Percentiles rank a stretch among this genome's conserved stretches.
These are phyloP conservation scores for Parapristionchus giblindavisi DNA, from an alignment of 2,888 invertebrate genomes.

Conservation along the genomic window DNA sequence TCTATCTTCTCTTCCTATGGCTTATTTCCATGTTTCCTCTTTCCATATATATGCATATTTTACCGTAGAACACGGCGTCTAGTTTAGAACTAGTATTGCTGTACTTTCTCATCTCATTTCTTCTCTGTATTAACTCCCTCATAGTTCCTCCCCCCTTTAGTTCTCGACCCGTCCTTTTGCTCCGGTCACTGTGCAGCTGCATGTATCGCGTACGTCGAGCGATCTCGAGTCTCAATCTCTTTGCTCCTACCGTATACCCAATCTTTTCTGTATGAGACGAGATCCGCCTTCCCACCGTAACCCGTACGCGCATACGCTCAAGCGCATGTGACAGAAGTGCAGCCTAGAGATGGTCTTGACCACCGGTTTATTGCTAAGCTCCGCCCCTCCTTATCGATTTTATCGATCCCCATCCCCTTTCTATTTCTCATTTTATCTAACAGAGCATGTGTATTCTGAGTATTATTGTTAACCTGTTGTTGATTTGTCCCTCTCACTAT, in stretches of 20 bases:
- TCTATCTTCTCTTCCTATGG: background rate
- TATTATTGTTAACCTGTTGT: slow-evolving; percentile 32
- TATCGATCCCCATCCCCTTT: background rate
- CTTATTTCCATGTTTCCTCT: background rate
- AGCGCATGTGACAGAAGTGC: slow-evolving; percentile 32
- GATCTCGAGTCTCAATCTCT: background rate
- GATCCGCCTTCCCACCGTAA: background rate
- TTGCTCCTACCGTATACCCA: slow-evolving; percentile 8
- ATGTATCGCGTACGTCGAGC: slow-evolving; percentile 6
- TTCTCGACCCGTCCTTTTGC: background rate
- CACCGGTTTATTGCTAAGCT: slow-evolving; percentile 32
- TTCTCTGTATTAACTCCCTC: background rate
- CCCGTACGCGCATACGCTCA: background rate
- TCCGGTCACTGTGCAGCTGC: slow-evolving; percentile 15
- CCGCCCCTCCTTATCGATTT: background rate
- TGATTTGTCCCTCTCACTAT: background rate
- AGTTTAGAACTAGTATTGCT: background rate
- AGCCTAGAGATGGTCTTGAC: slow-evolving; percentile 36
- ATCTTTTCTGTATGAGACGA: background rate
- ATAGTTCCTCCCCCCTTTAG: background rate
- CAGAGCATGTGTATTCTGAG: slow-evolving; percentile 36
- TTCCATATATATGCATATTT: background rate
- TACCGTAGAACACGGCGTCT: background rate
- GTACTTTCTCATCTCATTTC: background rate
- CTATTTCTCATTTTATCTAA: slow-evolving; percentile 17